Conservation (phyloP, 2,797 vertebrate species). For the Argyrosomus regius region DNA sequence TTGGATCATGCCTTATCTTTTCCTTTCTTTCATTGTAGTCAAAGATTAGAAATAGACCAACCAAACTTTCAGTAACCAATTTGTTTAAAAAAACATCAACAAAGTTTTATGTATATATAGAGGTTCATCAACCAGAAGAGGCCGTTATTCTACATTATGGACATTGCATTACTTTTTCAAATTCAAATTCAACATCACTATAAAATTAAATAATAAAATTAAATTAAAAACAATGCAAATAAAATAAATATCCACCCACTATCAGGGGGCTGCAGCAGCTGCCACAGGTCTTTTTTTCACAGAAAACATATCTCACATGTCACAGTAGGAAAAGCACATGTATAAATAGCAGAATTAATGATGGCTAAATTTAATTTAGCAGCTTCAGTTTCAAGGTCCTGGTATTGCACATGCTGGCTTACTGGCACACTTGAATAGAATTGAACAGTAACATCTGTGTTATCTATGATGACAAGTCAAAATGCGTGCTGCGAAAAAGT, state of each 20-base stretch:
- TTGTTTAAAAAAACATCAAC: no score
- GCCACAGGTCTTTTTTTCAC: not conserved
- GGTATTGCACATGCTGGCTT: not conserved
- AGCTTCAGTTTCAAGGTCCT: not conserved
- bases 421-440: not conserved
- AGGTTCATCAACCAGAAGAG: no score
- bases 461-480: not conserved
- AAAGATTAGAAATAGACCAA: no score
- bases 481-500: not conserved
- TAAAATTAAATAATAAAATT: no score
- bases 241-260: not conserved
- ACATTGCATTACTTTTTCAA: not conserved
- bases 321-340: not conserved
- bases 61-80: no score
- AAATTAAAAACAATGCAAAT: no score
- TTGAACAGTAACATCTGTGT: not conserved
- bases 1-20: not conserved
- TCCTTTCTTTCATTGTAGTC: not conserved
- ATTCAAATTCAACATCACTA: not conserved
- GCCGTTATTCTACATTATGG: no score
- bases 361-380: not conserved
- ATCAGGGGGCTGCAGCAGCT: not conserved
- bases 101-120: no score
- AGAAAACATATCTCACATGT: not conserved
- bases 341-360: not conserved